These are phyloP conservation scores for Nysson spinosus DNA, from an alignment of 2,888 invertebrate genomes.

Conservation along the genomic window DNA sequence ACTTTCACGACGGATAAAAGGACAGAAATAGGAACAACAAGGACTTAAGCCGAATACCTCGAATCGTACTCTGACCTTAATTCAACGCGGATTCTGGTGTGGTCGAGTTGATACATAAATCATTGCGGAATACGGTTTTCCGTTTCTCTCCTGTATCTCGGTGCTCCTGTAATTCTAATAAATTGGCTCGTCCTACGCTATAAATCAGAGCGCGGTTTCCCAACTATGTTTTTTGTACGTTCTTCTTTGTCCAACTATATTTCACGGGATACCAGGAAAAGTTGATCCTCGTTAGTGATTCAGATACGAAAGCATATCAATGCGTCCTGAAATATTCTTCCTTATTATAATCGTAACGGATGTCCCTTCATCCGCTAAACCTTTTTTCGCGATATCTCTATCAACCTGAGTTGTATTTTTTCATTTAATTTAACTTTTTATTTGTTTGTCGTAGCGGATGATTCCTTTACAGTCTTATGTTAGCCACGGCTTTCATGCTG, in stretches of 20 bases:
- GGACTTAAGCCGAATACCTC: constrained; percentile 13
- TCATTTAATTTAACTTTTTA: too few species aligned
- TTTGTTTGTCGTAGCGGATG: too few species aligned
- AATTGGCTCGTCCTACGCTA: constrained; percentile 58
- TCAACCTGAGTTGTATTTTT: too few species aligned
- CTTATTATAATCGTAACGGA: too few species aligned
- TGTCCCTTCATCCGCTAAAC: too few species aligned
- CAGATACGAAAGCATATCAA: too few species aligned
- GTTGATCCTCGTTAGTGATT: constrained; percentile 17
- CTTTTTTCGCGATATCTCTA: too few species aligned
- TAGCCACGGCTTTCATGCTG: too few species aligned
- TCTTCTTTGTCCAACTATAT: constrained; percentile 18
- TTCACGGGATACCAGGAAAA: constrained; percentile 5
- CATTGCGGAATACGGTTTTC: constrained; percentile 49
- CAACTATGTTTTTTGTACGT: constrained; percentile 4
- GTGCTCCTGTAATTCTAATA: constrained; percentile 67
- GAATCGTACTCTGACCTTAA: constrained; percentile 43
- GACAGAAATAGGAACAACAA: constrained; percentile 10
- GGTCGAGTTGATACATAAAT: constrained; percentile 49
- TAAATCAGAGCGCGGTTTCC: constrained; percentile 47
- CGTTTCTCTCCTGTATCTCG: constrained; percentile 40
- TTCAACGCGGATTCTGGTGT: constrained; percentile 33
- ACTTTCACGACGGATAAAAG: constrained; percentile 5
- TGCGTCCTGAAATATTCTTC: too few species aligned
- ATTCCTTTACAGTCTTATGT: too few species aligned